Evolutionary conservation across 2,113 vertebrate genomes (phyloP).

Genomic region (Aramus guarauna): DNA sequence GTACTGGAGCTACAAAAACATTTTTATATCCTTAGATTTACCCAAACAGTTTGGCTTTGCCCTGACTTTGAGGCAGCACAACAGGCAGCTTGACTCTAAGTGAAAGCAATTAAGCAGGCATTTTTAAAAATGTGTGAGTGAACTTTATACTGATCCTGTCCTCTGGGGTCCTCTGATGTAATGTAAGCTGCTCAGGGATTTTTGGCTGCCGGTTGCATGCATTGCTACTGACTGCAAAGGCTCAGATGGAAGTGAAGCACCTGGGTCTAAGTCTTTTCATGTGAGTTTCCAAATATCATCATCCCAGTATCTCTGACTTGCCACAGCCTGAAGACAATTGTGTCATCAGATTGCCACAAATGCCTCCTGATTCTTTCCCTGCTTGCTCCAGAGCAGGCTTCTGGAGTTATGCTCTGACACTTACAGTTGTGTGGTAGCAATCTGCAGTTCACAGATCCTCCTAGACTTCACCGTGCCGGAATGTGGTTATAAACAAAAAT

Average conservation of each 20-base stretch:
- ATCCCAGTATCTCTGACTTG: neutral
- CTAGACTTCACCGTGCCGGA: rapidly evolving
- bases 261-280: neutral
- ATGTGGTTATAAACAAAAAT: neutral
- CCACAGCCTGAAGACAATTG: neutral
- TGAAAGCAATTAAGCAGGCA: neutral
- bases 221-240: neutral
- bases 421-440: neutral
- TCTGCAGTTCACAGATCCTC: neutral
- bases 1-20: neutral
- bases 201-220: neutral
- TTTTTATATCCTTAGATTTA: neutral
- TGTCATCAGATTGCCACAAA: neutral
- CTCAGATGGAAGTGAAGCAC: neutral
- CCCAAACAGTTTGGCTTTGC: neutral
- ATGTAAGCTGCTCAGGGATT: neutral
- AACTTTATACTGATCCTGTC: neutral
- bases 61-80: neutral
- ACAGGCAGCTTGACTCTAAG: neutral
- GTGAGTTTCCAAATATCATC: neutral
- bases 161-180: neutral
- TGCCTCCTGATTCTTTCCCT: neutral
- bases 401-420: neutral
- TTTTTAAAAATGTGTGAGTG: neutral
- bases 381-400: neutral